These are phyloP conservation scores for Capromys pilorides DNA, from an alignment of 2,797 vertebrate genomes.

Conservation along the genomic window DNA sequence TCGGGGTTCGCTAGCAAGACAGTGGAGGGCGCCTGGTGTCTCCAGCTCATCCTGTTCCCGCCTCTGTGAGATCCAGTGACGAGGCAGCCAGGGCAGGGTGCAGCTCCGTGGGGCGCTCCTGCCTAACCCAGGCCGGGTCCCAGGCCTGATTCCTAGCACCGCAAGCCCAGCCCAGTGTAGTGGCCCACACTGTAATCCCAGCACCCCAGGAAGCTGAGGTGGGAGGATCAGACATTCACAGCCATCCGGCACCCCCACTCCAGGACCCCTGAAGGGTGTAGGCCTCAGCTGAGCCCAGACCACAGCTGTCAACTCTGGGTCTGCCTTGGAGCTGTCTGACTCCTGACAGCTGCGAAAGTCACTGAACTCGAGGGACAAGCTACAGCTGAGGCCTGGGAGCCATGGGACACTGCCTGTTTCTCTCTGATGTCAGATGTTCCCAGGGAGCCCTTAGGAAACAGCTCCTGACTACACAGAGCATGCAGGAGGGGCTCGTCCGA, in stretches of 20 bases:
- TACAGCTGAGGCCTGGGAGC: neutral
- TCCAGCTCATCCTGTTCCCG: neutral
- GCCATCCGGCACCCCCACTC: neutral
- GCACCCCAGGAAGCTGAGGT: neutral
- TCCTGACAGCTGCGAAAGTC: neutral
- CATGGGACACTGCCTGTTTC: neutral
- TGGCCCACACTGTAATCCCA: neutral
- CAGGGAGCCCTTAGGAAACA: neutral
- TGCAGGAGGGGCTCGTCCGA: conserved; percentile 73
- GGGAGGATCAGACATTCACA: neutral
- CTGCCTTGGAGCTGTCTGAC: neutral
- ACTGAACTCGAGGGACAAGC: neutral
- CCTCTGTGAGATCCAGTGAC: neutral
- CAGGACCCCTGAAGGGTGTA: neutral
- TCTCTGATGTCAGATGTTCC: neutral
- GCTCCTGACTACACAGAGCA: conserved; percentile 67
- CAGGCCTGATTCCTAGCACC: neutral
- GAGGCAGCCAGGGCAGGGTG: neutral
- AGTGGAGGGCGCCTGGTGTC: neutral
- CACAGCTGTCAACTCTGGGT: neutral
- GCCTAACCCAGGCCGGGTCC: neutral
- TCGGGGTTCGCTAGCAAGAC: neutral
- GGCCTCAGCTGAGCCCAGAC: neutral
- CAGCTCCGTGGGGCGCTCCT: neutral
- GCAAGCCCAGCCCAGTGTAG: neutral